Conservation (phyloP, 2,113 vertebrate species). For the Syngnathoides biaculeatus region DNA sequence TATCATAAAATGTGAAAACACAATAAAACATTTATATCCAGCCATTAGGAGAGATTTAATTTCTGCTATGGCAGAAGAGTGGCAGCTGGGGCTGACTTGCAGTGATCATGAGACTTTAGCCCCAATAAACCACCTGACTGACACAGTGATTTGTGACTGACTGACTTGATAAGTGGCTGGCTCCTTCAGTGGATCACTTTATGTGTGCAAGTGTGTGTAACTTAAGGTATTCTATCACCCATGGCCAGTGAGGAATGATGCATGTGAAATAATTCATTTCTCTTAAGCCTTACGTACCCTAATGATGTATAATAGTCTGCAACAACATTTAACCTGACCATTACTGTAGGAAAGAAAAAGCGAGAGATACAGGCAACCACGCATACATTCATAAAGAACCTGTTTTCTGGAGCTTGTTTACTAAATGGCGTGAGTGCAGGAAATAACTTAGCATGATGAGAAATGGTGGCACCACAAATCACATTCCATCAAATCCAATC, state of each 20-base stretch:
- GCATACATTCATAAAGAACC: slow-evolving; percentile 34
- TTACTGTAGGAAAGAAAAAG: slow-evolving; percentile 77
- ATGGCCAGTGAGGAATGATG: slow-evolving; percentile 64
- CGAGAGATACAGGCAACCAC: slow-evolving; percentile 39
- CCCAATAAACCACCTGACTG: slow-evolving; percentile 59
- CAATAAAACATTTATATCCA: slow-evolving; percentile 56
- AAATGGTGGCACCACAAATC: slow-evolving; percentile 55
- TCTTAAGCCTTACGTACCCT: slow-evolving; percentile 87
- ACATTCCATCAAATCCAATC: slow-evolving; percentile 58
- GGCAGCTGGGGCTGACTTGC: slow-evolving; percentile 47
- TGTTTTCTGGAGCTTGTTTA: slow-evolving; percentile 53
- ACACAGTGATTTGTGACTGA: slow-evolving; percentile 70
- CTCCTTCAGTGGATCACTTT: slow-evolving; percentile 35
- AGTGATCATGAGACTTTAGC: slow-evolving; percentile 56
- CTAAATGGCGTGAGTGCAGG: slow-evolving; percentile 44
- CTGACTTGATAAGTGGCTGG: slow-evolving; percentile 56
- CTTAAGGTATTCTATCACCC: slow-evolving; percentile 49
- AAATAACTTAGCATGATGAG: slow-evolving; percentile 43
- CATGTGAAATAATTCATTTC: slow-evolving; percentile 76
- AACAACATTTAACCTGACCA: slow-evolving; percentile 92
- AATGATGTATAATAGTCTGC: slow-evolving; percentile 94
- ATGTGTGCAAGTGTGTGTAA: slow-evolving; percentile 32
- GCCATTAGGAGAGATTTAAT: slow-evolving; percentile 61
- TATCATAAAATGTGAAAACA: slow-evolving; percentile 65
- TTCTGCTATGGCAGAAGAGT: slow-evolving; percentile 50